A percentile compares a stretch with the other conserved stretches of the same genome.
phyloP scores from a whole-genome alignment of 2,888 invertebrate genomes.

The Tenthredo mesomela region DNA sequence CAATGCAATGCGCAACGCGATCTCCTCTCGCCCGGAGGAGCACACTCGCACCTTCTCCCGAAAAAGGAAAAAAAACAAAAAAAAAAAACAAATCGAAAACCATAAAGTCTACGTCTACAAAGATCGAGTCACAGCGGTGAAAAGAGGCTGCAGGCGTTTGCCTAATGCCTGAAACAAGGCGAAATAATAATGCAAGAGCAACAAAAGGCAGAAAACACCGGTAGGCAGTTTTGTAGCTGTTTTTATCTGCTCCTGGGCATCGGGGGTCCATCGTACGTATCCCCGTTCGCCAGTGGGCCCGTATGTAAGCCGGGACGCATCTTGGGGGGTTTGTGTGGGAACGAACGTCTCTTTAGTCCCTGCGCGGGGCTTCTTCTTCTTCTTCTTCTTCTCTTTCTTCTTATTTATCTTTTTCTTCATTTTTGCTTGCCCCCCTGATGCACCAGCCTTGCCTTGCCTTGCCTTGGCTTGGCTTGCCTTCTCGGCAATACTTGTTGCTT shows the following conservation, averaged over 20 bases:
- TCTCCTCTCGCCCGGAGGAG: background rate
- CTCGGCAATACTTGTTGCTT: slow-evolving; percentile 62
- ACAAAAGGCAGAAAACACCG: slow-evolving; percentile 72
- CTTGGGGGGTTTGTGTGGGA: slow-evolving; percentile 78
- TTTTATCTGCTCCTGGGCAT: slow-evolving; percentile 78
- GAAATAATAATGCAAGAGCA: slow-evolving; percentile 63
- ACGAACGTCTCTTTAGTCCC: slow-evolving; percentile 76
- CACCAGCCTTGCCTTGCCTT: slow-evolving; percentile 61
- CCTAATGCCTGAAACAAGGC: slow-evolving; percentile 34
- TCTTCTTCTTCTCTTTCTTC: slow-evolving; percentile 50
- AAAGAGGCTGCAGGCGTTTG: background rate
- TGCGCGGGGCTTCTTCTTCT: slow-evolving; percentile 48
- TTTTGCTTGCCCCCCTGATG: slow-evolving; percentile 43
- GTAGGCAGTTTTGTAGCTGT: slow-evolving; percentile 77
- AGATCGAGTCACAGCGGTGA: slow-evolving; percentile 1
- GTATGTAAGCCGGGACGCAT: slow-evolving; percentile 74
- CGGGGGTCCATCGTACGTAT: slow-evolving; percentile 68
- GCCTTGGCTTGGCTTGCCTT: slow-evolving; percentile 57
- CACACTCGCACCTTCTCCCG: background rate
- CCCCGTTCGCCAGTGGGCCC: slow-evolving; percentile 54
- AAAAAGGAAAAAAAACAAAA: background rate
- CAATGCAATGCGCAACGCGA: background rate
- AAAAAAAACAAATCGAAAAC: background rate
- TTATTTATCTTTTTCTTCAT: slow-evolving; percentile 52
- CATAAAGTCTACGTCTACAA: background rate